Percentiles rank a stretch among this genome's conserved stretches.
Conservation (phyloP, 2,797 vertebrate genomes). For the Labeo calbasu region DNA sequence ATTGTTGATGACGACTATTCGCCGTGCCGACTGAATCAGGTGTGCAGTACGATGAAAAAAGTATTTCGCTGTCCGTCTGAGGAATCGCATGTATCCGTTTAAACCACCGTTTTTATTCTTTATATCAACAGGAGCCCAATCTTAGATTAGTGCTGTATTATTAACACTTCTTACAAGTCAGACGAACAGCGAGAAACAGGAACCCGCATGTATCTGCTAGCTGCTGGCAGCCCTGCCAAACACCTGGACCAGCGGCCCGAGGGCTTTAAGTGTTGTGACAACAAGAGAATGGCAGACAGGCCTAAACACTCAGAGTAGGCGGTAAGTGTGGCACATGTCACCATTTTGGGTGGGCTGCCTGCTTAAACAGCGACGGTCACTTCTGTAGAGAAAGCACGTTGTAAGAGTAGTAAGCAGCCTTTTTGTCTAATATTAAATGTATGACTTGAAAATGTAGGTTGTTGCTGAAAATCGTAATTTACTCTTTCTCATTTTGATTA, state of each 20-base stretch:
- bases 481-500: neutral
- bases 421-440: neutral
- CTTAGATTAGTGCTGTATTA: constrained; percentile 10
- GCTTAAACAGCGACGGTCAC: neutral
- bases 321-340: neutral
- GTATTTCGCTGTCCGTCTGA: neutral
- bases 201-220: constrained; percentile 29
- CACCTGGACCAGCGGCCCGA: constrained; percentile 31
- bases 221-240: constrained; percentile 36
- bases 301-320: constrained; percentile 9
- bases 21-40: constrained; percentile 28
- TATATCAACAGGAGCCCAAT: neutral
- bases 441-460: neutral
- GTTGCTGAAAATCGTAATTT: neutral
- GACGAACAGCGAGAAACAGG: constrained; percentile 20
- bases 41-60: neutral
- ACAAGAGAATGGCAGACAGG: neutral
- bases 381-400: neutral
- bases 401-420: neutral
- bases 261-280: constrained; percentile 37
- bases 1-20: constrained; percentile 34
- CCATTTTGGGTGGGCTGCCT: constrained; percentile 1
- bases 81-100: neutral
- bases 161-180: constrained; percentile 4
- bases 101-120: neutral